A percentile compares a stretch with the other conserved stretches of the same genome.
phyloP scores from a whole-genome alignment of 1,140 invertebrate genomes.

The Drosophila triauraria region DNA sequence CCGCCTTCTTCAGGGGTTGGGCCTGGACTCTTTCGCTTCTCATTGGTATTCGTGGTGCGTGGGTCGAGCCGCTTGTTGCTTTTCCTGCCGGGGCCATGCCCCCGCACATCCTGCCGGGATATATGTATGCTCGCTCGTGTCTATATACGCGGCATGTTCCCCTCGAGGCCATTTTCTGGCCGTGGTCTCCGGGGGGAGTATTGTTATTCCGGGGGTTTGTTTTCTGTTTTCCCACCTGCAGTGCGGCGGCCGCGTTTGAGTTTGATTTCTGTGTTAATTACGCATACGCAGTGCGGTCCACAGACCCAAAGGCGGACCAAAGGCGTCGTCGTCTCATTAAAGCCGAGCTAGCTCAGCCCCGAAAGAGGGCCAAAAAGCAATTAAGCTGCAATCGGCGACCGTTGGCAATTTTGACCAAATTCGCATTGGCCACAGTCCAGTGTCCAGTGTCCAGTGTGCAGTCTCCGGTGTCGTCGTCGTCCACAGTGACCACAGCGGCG shows the following conservation, averaged over 20 bases:
- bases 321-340: constrained; percentile 54
- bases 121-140: neutral
- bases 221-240: constrained; percentile 35
- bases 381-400: constrained; percentile 50
- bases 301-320: constrained; percentile 36
- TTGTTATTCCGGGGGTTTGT: constrained; percentile 34
- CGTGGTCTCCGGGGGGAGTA: constrained; percentile 17
- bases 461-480: neutral
- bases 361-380: constrained; percentile 56
- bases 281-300: constrained; percentile 58
- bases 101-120: constrained; percentile 13
- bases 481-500: constrained; percentile 24
- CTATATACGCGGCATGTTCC: neutral
- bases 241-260: neutral
- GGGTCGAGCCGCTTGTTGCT: constrained; percentile 44
- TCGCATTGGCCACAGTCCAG: constrained; percentile 23
- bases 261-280: constrained; percentile 71
- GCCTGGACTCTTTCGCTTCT: neutral
- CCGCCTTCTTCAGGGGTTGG: neutral
- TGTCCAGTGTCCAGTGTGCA: constrained; percentile 15
- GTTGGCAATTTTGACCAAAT: constrained; percentile 67
- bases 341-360: constrained; percentile 17
- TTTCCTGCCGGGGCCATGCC: neutral
- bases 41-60: constrained; percentile 37
- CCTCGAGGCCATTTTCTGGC: constrained; percentile 8